phyloP scores from a whole-genome alignment of 2,888 invertebrate species.

The Drosophila diplacantha region DNA sequence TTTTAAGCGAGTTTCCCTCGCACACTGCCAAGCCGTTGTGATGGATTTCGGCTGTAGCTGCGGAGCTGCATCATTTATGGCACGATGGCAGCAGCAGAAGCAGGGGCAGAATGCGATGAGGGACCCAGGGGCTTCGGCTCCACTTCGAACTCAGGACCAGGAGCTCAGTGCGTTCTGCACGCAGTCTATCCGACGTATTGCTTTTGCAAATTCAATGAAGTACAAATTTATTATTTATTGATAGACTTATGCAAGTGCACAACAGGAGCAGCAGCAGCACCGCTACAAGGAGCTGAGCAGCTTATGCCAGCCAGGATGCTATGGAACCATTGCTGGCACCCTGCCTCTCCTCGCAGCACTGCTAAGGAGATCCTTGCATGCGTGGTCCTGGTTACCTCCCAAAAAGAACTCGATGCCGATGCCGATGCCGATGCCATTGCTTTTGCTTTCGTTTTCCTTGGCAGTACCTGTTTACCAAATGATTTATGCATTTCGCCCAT shows the following conservation, averaged over 20 bases:
- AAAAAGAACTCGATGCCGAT: slow-evolving; percentile 17
- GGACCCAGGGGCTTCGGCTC: background rate
- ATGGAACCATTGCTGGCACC: background rate
- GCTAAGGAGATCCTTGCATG: background rate
- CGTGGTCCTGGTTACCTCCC: slow-evolving; percentile 20
- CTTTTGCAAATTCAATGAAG: slow-evolving; percentile 60
- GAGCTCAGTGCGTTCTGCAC: slow-evolving; percentile 6
- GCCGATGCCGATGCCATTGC: slow-evolving; percentile 8
- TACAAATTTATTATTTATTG: slow-evolving; percentile 64
- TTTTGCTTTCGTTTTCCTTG: slow-evolving; percentile 9
- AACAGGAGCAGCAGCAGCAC: slow-evolving; percentile 11
- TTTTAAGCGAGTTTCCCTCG: slow-evolving; percentile 13
- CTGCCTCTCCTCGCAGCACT: background rate
- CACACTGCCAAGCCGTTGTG: slow-evolving; percentile 12
- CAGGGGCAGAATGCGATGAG: background rate
- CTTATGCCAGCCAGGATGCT: slow-evolving; percentile 3
- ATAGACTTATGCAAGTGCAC: slow-evolving; percentile 57
- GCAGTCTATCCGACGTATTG: slow-evolving; percentile 49
- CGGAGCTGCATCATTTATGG: slow-evolving; percentile 38
- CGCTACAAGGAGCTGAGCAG: slow-evolving; percentile 17
- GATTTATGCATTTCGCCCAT: slow-evolving; percentile 47
- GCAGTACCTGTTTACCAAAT: slow-evolving; percentile 41
- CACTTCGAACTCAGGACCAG: background rate
- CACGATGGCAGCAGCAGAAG: slow-evolving; percentile 9
- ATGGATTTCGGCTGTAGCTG: slow-evolving; percentile 28